A percentile compares a stretch with the other conserved stretches of the same genome.
Conservation (phyloP, 1,140 invertebrate genomes). For the Phymorhynchus buccinoides region DNA sequence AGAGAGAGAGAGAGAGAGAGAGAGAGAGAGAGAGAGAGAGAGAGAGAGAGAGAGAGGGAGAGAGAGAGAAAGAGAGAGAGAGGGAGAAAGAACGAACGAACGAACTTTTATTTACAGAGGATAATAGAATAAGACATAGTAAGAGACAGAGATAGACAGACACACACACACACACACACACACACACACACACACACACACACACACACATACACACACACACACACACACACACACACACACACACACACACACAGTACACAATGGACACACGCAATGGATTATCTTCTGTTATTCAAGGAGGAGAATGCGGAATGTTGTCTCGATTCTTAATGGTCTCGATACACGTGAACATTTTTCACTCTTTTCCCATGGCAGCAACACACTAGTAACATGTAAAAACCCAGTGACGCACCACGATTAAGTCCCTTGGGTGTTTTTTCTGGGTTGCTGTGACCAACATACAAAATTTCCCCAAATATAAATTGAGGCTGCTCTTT, state of each 20-base stretch:
- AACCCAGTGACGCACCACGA: too few relatives aligned
- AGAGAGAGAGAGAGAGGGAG: neutral
- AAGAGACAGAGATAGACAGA: neutral
- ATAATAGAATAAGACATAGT: neutral
- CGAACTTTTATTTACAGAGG: too few relatives aligned
- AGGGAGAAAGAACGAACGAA: too few relatives aligned
- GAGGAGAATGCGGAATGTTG: too few relatives aligned
- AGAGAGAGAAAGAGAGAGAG: neutral
- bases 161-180: neutral
- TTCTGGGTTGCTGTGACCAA: too few relatives aligned
- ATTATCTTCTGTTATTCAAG: neutral
- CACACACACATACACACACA: constrained; percentile 26
- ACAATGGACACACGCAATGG: constrained; percentile 25
- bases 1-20: neutral
- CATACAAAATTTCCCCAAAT: too few relatives aligned
- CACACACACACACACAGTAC: constrained; percentile 37
- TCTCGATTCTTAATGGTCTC: too few relatives aligned
- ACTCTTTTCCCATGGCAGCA: too few relatives aligned
- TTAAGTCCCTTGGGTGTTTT: too few relatives aligned
- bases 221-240: constrained; percentile 40
- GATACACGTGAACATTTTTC: too few relatives aligned
- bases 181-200: neutral
- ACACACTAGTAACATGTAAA: too few relatives aligned
- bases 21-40: neutral
- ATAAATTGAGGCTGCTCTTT: too few relatives aligned